Base-by-base conservation (phyloP, 2,888 invertebrate genomes). In the Aphidius colemani region DNA sequence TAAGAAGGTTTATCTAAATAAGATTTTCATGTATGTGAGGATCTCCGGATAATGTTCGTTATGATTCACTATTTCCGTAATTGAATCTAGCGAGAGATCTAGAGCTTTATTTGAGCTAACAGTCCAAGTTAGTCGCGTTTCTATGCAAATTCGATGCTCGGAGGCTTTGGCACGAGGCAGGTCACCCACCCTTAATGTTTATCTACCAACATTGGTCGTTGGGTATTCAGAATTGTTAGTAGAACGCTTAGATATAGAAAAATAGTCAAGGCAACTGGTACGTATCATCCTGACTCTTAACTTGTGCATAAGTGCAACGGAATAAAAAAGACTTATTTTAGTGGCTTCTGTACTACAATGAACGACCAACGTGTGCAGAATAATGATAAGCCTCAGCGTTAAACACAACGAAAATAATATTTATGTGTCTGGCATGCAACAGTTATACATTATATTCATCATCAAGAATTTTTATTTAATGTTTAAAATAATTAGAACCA, bases 311-410 rank as follows among this genome's bases (percentile, higher is more conserved):
- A 30, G 30, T 30, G 5, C 30, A 18, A 40, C 1, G 1, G 13
- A 18, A 18, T 2, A 18, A 10, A 51, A 53, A 30, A 43, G 43
- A 39, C 43, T 10, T 40, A 18, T 75, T 74, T 78, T 78, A 78
- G 77, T 74, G 73, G 72, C 72, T 71, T 72, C 69, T 62, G 61
- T 63, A 60, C 73, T 70, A 72, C 75, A 75, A 78, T 72, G 78
- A 78, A 77, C 78, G 74, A 71, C 74, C 77, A 74, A 75, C 78
- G 78, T 78, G 76, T 78, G 78, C 74, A 67, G 77, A 78, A 78
- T 78, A 78, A 76, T 75, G 78, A 78, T 78, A 78, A 78, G 78
- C 77, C 75, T 73, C 72, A 76, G 75, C 74, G 71, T 73, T 72
- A 61, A 71, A 72, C 30, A 30, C 74, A 71, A 70, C 72, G 70